Evolutionary conservation across 1,140 invertebrate species (phyloP).

Genomic region (Anastatus disparis): DNA sequence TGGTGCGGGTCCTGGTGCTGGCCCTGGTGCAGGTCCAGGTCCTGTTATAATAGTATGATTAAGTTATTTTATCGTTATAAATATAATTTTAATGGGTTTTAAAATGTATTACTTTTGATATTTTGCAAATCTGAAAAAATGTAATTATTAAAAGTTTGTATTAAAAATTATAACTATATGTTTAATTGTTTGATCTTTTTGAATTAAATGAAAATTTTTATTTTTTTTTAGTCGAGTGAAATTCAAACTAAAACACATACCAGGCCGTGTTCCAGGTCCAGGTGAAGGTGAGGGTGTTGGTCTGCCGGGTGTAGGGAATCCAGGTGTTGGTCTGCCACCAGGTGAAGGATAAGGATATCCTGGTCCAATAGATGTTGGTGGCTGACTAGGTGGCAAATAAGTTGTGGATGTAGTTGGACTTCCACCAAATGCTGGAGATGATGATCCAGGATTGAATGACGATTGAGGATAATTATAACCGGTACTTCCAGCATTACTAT

Average conservation of each 20-base stretch:
- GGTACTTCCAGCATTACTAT: conserved; percentile 30
- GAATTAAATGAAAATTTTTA: too few species aligned
- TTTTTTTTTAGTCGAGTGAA: too few species aligned
- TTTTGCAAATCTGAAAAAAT: too few species aligned
- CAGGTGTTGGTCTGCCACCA: conserved; percentile 48
- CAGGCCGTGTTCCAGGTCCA: conserved; percentile 24
- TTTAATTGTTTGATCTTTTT: too few species aligned
- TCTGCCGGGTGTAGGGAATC: conserved; percentile 50
- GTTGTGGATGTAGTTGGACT: conserved; percentile 52
- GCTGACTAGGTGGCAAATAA: conserved; percentile 49
- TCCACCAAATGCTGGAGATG: conserved; percentile 45
- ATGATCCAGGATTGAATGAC: conserved; percentile 42
- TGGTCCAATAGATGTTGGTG: conserved; percentile 25
- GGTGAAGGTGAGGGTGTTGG: conserved; percentile 2
- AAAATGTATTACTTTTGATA: too few species aligned
- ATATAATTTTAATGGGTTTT: too few species aligned
- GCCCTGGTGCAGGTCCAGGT: conserved; percentile 8
- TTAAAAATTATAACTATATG: too few species aligned
- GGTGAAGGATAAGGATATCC: conserved; percentile 49
- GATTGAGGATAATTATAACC: conserved; percentile 48
- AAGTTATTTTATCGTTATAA: too few species aligned
- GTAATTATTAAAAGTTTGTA: too few species aligned
- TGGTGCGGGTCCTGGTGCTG: conserved; percentile 21
- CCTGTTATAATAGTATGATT: too few species aligned
- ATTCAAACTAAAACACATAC: background rate